phyloP scores from a whole-genome alignment of 2,113 vertebrate species.

The Erythrolamprus reginae region DNA sequence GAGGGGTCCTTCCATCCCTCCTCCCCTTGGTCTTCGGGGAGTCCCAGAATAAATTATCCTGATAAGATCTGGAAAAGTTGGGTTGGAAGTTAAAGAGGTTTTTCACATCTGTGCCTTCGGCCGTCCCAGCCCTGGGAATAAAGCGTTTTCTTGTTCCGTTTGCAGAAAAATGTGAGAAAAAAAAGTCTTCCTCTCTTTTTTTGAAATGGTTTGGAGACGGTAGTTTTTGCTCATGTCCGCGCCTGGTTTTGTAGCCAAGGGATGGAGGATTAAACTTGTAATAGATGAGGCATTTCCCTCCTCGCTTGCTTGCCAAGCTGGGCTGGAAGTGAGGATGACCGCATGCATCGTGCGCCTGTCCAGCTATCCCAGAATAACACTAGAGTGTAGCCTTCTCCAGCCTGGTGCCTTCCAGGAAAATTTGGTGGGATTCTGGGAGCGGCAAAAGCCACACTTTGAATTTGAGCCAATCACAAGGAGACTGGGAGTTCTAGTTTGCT shows the following conservation, averaged over 20 bases:
- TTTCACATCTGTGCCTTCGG: constrained; percentile 89
- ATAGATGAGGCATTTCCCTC: background rate
- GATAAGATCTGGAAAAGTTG: constrained; percentile 83
- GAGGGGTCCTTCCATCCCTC: too few relatives aligned
- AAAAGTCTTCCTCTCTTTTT: constrained; percentile 55
- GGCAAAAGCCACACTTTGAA: background rate
- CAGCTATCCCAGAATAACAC: background rate
- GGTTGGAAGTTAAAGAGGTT: constrained; percentile 73
- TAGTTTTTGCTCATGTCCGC: constrained; percentile 45
- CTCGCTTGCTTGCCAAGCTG: background rate
- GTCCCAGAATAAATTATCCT: constrained; percentile 77
- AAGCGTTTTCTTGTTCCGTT: constrained; percentile 67
- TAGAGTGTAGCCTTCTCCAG: background rate
- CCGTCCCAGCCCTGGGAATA: constrained; percentile 74
- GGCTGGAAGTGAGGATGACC: background rate
- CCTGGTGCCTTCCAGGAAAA: background rate
- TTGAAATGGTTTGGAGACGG: constrained; percentile 51
- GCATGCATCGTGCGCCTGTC: background rate
- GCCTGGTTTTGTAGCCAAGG: constrained; percentile 45
- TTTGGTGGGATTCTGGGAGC: background rate
- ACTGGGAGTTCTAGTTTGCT: background rate
- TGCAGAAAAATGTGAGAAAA: constrained; percentile 71
- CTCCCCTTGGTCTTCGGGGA: constrained; percentile 63
- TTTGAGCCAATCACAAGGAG: background rate
- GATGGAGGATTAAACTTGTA: constrained; percentile 12